Conservation (phyloP, 1,140 invertebrate species). For the Gryon sp. region DNA sequence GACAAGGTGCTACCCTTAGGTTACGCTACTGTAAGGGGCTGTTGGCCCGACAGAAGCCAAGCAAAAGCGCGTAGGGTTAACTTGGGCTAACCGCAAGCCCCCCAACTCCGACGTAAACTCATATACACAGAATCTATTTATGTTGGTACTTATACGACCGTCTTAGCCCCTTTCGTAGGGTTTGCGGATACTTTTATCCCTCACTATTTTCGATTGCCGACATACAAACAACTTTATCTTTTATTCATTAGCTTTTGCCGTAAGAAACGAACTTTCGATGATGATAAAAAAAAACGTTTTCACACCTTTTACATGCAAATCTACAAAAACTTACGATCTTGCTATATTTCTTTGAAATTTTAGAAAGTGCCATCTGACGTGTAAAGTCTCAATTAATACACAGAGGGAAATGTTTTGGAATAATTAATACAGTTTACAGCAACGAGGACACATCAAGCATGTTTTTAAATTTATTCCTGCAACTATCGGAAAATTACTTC, state of each 20-base stretch:
- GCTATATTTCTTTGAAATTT: too few relatives aligned
- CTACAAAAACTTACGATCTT: not conserved
- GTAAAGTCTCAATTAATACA: too few relatives aligned
- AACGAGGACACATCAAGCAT: too few relatives aligned
- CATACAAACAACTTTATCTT: slow-evolving; percentile 36
- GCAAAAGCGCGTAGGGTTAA: slow-evolving; percentile 76
- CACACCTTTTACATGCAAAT: slow-evolving; percentile 5
- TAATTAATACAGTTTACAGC: too few relatives aligned
- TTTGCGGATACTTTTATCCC: slow-evolving; percentile 47
- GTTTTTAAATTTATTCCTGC: too few relatives aligned
- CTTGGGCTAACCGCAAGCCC: slow-evolving; percentile 75
- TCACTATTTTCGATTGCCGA: slow-evolving; percentile 42
- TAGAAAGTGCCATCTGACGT: too few relatives aligned
- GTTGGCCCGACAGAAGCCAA: slow-evolving; percentile 80
- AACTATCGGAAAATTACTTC: too few relatives aligned
- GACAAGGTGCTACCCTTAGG: slow-evolving; percentile 72
- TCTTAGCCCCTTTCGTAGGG: slow-evolving; percentile 60
- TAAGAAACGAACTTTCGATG: not conserved
- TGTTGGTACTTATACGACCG: slow-evolving; percentile 61
- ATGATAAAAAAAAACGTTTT: not conserved
- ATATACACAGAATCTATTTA: slow-evolving; percentile 65
- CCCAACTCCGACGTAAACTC: slow-evolving; percentile 59
- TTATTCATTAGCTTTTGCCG: slow-evolving; percentile 36
- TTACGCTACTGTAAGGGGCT: slow-evolving; percentile 72
- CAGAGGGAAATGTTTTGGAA: too few relatives aligned